These are phyloP conservation scores for Sturnira hondurensis DNA, from an alignment of 2,113 vertebrate species.

Conservation along the genomic window DNA sequence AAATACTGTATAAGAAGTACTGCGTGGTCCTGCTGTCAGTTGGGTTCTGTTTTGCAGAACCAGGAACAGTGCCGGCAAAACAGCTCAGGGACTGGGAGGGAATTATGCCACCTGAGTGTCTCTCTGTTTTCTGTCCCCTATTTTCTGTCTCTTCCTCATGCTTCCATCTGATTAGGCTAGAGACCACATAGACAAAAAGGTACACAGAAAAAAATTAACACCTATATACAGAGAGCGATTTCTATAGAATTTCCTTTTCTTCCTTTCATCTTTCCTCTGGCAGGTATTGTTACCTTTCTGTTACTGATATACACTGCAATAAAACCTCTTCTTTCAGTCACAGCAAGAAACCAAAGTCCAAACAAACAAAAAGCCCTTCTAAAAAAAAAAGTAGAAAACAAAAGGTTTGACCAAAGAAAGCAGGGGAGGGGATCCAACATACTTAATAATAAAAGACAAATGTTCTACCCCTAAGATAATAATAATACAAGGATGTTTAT, in stretches of 20 bases:
- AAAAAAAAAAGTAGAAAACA: constrained; percentile 85
- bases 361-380: constrained; percentile 85
- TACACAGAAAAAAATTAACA: constrained; percentile 57
- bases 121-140: constrained; percentile 43
- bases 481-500: neutral
- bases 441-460: neutral
- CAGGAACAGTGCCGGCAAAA: constrained; percentile 82
- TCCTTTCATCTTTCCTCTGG: constrained; percentile 67
- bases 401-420: constrained; percentile 85
- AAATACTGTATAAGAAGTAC: constrained; percentile 87
- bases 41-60: constrained; percentile 74
- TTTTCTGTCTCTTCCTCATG: constrained; percentile 64
- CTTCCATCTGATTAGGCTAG: constrained; percentile 74
- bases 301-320: constrained; percentile 70
- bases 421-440: neutral
- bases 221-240: constrained; percentile 62
- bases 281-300: constrained; percentile 73
- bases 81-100: constrained; percentile 85
- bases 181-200: constrained; percentile 66
- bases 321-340: constrained; percentile 66
- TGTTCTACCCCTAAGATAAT: neutral
- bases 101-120: constrained; percentile 64
- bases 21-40: constrained; percentile 77
- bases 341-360: constrained; percentile 83
- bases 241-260: constrained; percentile 73